phyloP scores from a whole-genome alignment of 2,888 invertebrate species.

The Drosophila subquinaria region DNA sequence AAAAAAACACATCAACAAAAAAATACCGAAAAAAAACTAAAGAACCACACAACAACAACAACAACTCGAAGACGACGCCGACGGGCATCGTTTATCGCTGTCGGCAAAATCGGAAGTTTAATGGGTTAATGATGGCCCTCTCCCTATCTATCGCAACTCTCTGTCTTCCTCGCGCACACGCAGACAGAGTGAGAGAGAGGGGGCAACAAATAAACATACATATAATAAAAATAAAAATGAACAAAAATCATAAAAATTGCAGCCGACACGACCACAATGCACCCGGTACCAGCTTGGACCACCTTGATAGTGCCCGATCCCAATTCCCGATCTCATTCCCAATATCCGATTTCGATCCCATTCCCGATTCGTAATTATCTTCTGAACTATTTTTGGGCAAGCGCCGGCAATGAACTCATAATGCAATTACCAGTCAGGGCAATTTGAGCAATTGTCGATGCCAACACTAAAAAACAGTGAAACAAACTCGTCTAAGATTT shows the following conservation, averaged over 20 bases:
- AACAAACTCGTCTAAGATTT: too few species aligned
- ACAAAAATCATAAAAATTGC: slow-evolving; percentile 78
- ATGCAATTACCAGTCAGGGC: slow-evolving; percentile 8
- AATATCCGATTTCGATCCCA: neutral
- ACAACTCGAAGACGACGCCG: slow-evolving; percentile 31
- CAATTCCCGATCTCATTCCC: slow-evolving; percentile 4
- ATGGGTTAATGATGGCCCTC: slow-evolving; percentile 77
- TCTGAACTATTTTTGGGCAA: slow-evolving; percentile 45
- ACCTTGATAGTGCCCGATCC: slow-evolving; percentile 61
- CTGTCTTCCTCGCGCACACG: slow-evolving; percentile 2
- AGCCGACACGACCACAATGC: slow-evolving; percentile 74
- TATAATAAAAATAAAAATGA: slow-evolving; percentile 69
- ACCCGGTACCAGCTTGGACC: slow-evolving; percentile 75
- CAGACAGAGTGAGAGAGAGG: slow-evolving; percentile 3
- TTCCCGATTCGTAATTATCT: slow-evolving; percentile 1
- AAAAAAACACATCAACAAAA: slow-evolving; percentile 3
- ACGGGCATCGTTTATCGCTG: slow-evolving; percentile 76
- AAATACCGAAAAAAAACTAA: slow-evolving; percentile 13
- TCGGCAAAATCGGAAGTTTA: slow-evolving; percentile 81
- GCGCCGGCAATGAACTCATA: slow-evolving; percentile 2
- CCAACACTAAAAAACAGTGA: neutral
- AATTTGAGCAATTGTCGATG: slow-evolving; percentile 5
- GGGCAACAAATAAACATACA: slow-evolving; percentile 78
- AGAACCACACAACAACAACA: slow-evolving; percentile 19
- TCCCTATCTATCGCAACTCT: slow-evolving; percentile 9